A percentile compares a stretch with the other conserved stretches of the same genome.
phyloP scores from a whole-genome alignment of 1,140 invertebrate species.

The Phthorimaea operculella region DNA sequence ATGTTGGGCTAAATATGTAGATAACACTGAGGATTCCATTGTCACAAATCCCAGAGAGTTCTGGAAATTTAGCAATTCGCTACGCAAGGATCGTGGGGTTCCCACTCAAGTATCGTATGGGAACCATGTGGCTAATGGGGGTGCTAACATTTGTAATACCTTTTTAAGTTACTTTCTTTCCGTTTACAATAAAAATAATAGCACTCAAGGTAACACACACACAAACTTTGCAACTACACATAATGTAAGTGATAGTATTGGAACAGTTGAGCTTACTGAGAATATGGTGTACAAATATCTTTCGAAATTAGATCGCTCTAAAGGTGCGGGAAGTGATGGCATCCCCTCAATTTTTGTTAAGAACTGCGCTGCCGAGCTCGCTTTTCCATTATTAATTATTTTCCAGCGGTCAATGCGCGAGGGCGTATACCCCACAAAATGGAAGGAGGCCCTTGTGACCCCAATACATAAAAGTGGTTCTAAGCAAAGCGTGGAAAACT shows the following conservation, averaged over 20 bases:
- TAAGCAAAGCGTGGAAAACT: neutral
- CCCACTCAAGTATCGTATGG: neutral
- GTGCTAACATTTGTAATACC: neutral
- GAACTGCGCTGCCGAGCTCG: neutral
- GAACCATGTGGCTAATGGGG: neutral
- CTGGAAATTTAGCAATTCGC: neutral
- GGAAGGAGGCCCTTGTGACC: neutral
- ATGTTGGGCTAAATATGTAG: neutral
- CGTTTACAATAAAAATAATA: neutral
- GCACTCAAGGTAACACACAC: no score
- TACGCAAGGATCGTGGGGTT: neutral
- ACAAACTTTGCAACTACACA: neutral
- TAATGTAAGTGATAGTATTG: no score
- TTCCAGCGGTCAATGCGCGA: neutral
- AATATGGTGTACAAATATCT: neutral
- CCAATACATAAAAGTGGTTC: neutral
- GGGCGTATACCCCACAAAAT: neutral
- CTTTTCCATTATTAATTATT: neutral
- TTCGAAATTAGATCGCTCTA: neutral
- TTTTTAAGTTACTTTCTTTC: constrained; percentile 1
- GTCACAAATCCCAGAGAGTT: neutral
- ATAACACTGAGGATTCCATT: neutral
- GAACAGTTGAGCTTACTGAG: neutral
- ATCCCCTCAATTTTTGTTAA: neutral
- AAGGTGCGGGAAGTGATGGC: neutral